Evolutionary conservation across 2,113 vertebrate genomes (phyloP).

Genomic region (Anoplopoma fimbria): DNA sequence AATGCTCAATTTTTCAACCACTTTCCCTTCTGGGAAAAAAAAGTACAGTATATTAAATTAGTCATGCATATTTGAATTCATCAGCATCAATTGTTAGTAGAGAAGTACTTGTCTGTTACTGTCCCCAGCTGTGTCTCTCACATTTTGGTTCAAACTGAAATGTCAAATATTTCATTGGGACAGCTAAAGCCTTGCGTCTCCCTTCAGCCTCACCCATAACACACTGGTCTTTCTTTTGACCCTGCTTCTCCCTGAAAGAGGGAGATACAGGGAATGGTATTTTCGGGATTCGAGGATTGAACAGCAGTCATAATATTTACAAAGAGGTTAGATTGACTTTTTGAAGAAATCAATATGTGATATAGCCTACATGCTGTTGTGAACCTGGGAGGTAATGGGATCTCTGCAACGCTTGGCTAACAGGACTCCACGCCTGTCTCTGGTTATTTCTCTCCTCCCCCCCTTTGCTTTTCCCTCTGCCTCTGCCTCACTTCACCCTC

Average conservation of each 20-base stretch:
- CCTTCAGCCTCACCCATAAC: conserved; percentile 23
- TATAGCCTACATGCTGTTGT: conserved; percentile 76
- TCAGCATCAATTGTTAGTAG: conserved; percentile 16
- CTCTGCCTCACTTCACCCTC: conserved; percentile 56
- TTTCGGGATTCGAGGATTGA: conserved; percentile 67
- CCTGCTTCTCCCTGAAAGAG: conserved; percentile 27
- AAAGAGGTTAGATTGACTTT: conserved; percentile 82
- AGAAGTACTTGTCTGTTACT: neutral
- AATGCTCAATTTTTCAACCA: neutral
- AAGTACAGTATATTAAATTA: conserved; percentile 38
- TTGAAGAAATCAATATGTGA: conserved; percentile 84
- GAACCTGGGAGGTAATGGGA: conserved; percentile 79
- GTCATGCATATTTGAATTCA: conserved; percentile 19
- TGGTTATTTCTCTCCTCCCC: conserved; percentile 62
- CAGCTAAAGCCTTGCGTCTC: conserved; percentile 22
- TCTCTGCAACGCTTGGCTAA: conserved; percentile 81
- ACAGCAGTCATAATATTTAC: conserved; percentile 83
- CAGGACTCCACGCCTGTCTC: conserved; percentile 66
- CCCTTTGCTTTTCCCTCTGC: conserved; percentile 31
- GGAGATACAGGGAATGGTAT: conserved; percentile 52
- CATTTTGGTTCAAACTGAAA: conserved; percentile 14
- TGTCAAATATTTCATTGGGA: conserved; percentile 21
- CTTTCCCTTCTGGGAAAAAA: conserved; percentile 6
- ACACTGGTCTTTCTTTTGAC: conserved; percentile 13
- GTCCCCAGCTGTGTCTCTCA: neutral